Base-by-base conservation (phyloP, 2,888 invertebrate genomes). In the Tetragonula carbonaria region DNA sequence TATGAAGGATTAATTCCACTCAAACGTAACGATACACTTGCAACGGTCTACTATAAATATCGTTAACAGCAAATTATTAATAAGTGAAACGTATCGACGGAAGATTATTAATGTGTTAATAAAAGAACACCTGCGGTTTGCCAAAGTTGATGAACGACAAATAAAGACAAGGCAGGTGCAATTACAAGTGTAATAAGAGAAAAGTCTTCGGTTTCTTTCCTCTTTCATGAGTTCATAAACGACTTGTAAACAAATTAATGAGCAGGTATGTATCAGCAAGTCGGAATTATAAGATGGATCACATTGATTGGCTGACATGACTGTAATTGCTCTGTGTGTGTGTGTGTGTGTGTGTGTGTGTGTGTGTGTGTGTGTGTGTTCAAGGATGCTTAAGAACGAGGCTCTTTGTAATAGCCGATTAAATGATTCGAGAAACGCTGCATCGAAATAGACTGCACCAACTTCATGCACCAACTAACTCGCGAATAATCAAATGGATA, bases 91-190 rank as follows among this genome's bases (percentile, higher is more conserved):
- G 38, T 28, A 68, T 50, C 45, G n/a, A 57, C 33, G 50, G 21
- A 51, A 21, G 38, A 74, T 74, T 65, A 74, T 74, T 65, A 50
- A 72, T 28, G 53, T 53, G 59, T 45, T 53, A 74, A 45, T 59
- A 38, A 50, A 59, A 6, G 50, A 74, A 74, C 82, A 82, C 38
- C 74, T 82, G 82, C 53, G 45, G 11, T 63, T 62, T 45, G 28
- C 18, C 59, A 59, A 74, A 50, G 57, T 67, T 82, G 71, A 82
- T 33, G 71, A 53, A 66, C 51, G 82, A 66, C 21, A 6, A 23
- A 28, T 28, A 38, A 14, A 66, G 65, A 65, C 79, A 23, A 28
- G 51, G 70, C 82, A 82, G 82, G 82, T 82, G 73, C 45, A 51
- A 59, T 67, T 67, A 59, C 62, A 68, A 68, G 59, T 33, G 72